These are phyloP conservation scores for Eriosoma lanigerum DNA, from an alignment of 1,140 invertebrate genomes.

Conservation along the genomic window DNA sequence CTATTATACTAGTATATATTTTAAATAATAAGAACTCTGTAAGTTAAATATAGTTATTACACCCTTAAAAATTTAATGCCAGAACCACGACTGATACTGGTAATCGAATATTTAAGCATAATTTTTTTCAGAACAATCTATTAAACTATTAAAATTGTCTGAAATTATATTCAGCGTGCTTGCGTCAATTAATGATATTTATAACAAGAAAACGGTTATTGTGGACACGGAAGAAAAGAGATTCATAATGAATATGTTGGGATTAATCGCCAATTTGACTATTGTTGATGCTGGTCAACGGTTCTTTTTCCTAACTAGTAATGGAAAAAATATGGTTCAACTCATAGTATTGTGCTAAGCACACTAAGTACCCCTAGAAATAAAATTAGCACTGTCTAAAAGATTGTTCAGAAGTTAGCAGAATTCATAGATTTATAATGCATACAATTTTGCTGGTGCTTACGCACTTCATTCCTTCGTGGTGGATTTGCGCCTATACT, in stretches of 20 bases:
- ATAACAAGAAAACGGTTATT: not conserved
- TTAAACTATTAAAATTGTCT: not conserved
- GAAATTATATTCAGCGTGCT: constrained; percentile 3
- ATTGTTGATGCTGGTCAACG: not conserved
- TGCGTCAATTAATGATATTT: not conserved
- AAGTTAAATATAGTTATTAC: too few relatives aligned
- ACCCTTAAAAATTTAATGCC: too few relatives aligned
- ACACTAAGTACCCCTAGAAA: too few relatives aligned
- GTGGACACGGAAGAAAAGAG: not conserved
- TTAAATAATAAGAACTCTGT: too few relatives aligned
- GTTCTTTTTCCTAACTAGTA: not conserved
- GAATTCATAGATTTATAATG: too few relatives aligned
- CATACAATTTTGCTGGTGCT: too few relatives aligned
- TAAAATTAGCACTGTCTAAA: too few relatives aligned
- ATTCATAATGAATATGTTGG: not conserved
- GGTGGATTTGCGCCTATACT: too few relatives aligned
- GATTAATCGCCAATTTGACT: constrained; percentile 25
- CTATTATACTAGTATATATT: too few relatives aligned
- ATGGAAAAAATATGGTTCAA: not conserved
- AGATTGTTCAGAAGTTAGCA: not conserved
- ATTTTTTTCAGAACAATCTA: not conserved
- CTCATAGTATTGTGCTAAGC: not conserved
- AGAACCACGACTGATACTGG: too few relatives aligned
- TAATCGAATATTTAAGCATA: too few relatives aligned
- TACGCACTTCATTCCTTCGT: too few relatives aligned